Base-by-base conservation (phyloP, 2,113 vertebrate genomes). In the Chamaea fasciata region DNA sequence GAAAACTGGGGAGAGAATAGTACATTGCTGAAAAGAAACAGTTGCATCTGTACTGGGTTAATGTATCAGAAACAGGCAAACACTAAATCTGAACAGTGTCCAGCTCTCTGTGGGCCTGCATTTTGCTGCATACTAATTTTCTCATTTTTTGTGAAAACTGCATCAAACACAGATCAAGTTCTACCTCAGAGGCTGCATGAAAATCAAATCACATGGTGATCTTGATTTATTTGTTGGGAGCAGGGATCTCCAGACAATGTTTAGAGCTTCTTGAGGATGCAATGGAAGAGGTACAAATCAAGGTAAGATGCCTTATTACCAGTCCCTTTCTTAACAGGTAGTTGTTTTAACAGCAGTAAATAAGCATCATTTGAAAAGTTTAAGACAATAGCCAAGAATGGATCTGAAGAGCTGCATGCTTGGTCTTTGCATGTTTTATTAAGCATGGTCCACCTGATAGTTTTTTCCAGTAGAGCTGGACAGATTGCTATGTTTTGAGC, bases 31-130 rank as follows among this genome's bases (percentile, higher is more conserved):
- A 91, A 95, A 91, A 86, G 37, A 88, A 95, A 50, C 79, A 87
- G 82, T 91, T 94, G 84, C 71, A 92, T 91, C 74, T 78, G 26
- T 62, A 77, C 68, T 52, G 33, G 49, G 33, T 75, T 88, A 96
- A 95, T 94, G 95, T 87, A 92, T 90, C 74, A 97, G 89, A 91
- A 83, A 74, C 39, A 76, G 23, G 27, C 33, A 85, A 94, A 87
- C 37, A 39, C 88, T 75, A 56, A 71, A 89, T 69, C 73, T 92
- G 86, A 96, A 87, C 49, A n/a, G 28, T 65, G 86, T 84, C 80
- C 79, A 93, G 73, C 37, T 92, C 82, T 87, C 71, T 68, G 73
- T 94, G 60, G 68, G 76, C n/a, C 80, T 92, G 64, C 8, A 15
- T 84, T 93, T 91, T 74, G 22, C 70, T 95, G 87, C 67, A 95